Percentiles rank a stretch among this genome's conserved stretches.
phyloP scores from a whole-genome alignment of 2,113 vertebrate genomes.

The Paracanthobrama guichenoti region DNA sequence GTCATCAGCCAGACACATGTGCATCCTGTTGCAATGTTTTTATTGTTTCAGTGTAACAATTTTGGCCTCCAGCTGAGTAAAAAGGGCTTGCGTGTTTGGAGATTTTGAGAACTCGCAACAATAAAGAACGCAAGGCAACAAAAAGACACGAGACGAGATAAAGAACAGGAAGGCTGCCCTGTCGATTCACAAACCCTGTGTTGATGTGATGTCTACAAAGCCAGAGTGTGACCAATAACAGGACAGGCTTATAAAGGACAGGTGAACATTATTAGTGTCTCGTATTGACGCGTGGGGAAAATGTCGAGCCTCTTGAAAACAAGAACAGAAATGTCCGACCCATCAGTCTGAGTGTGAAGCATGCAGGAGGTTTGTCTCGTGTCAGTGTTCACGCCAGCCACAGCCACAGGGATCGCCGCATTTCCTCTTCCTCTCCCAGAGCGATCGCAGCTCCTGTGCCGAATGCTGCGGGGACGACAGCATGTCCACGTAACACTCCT shows the following conservation, averaged over 20 bases:
- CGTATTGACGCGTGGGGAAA: neutral
- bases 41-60: neutral
- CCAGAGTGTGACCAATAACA: neutral
- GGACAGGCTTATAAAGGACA: conserved; percentile 19
- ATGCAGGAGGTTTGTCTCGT: neutral
- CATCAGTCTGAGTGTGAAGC: neutral
- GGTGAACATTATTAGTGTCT: neutral
- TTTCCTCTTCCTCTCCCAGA: conserved; percentile 83
- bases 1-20: conserved; percentile 3
- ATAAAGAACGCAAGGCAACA: neutral
- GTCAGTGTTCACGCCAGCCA: conserved; percentile 63
- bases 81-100: neutral
- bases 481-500: conserved; percentile 89
- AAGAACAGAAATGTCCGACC: neutral
- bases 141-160: neutral
- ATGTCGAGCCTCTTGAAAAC: neutral
- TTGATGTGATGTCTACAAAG: neutral
- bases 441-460: conserved; percentile 78
- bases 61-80: conserved; percentile 11
- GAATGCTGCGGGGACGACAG: conserved; percentile 94
- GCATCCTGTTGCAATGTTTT: conserved; percentile 5
- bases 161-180: neutral
- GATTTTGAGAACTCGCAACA: neutral
- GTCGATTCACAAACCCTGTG: conserved; percentile 2
- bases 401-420: conserved; percentile 91